Evolutionary conservation across 2,113 vertebrate genomes (phyloP).

Genomic region (Noctilio leporinus): DNA sequence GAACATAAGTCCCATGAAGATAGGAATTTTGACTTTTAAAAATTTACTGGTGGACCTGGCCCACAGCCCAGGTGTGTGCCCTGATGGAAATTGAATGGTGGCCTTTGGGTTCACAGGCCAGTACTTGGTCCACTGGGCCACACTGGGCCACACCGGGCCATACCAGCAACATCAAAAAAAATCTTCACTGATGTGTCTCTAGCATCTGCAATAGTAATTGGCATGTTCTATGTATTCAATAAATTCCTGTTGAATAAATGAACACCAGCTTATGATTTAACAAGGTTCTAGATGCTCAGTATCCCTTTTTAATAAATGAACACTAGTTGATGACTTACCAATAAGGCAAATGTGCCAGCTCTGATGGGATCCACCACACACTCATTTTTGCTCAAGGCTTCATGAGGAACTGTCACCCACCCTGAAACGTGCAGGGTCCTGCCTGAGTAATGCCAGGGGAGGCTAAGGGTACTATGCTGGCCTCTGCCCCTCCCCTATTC

Average conservation of each 20-base stretch:
- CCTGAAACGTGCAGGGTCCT: neutral
- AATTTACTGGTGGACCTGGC: too few species aligned
- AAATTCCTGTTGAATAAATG: neutral
- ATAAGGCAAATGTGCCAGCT: neutral
- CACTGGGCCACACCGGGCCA: too few species aligned
- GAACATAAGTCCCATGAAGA: neutral
- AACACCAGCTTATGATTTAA: neutral
- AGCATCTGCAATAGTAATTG: neutral
- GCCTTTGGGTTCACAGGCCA: too few species aligned
- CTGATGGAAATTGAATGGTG: too few species aligned
- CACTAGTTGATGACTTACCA: neutral
- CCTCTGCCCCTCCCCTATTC: neutral
- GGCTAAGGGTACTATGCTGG: neutral
- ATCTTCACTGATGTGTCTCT: neutral
- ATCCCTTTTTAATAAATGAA: neutral
- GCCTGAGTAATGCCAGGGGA: neutral
- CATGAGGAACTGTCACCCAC: neutral
- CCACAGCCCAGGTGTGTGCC: too few species aligned
- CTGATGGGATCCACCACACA: neutral
- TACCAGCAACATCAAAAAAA: too few species aligned
- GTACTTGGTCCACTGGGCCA: too few species aligned
- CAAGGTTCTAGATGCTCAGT: neutral
- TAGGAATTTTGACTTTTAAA: neutral
- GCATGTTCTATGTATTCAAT: fast-evolving
- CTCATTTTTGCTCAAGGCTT: neutral